These are phyloP conservation scores for Heliocidaris erythrogramma DNA, from an alignment of 35 echinoderm and acorn worm genomes.

Conservation along the genomic window DNA sequence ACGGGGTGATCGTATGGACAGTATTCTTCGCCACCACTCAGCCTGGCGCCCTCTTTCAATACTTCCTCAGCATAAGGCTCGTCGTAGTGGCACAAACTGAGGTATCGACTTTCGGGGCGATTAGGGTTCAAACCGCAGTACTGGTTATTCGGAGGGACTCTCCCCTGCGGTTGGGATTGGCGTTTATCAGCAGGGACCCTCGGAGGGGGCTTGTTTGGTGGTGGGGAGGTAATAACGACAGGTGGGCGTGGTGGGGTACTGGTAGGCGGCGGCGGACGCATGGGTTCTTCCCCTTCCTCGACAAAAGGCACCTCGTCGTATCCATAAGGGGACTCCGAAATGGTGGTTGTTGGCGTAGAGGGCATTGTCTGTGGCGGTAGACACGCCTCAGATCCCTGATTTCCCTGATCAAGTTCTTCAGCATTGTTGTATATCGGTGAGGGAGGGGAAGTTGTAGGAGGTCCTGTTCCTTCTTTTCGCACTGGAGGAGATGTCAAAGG, in stretches of 20 bases:
- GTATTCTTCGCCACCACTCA: not conserved
- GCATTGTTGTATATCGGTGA: not conserved
- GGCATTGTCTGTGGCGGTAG: not conserved
- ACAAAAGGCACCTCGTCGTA: slow-evolving; percentile 1
- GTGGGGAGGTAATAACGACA: slow-evolving; percentile 25
- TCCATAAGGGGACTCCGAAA: not conserved
- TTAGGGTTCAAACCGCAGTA: not conserved
- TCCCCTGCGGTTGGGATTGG: not conserved
- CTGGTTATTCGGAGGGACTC: not conserved
- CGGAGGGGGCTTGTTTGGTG: not conserved
- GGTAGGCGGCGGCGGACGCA: not conserved
- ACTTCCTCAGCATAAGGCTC: not conserved
- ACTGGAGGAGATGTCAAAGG: not conserved
- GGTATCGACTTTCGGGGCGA: not conserved
- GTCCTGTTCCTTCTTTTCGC: not conserved
- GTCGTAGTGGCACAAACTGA: slow-evolving; percentile 16
- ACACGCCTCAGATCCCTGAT: not conserved
- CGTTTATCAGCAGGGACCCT: slow-evolving; percentile 3
- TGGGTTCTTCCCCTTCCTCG: not conserved
- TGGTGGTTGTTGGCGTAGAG: not conserved
- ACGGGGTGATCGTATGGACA: not conserved
- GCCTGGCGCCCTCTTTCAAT: not conserved
- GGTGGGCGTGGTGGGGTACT: not conserved
- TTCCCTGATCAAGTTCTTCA: not conserved
- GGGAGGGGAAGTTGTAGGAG: not conserved